phyloP scores from a whole-genome alignment of 2,888 invertebrate species.

The Ormyrus labotus region DNA sequence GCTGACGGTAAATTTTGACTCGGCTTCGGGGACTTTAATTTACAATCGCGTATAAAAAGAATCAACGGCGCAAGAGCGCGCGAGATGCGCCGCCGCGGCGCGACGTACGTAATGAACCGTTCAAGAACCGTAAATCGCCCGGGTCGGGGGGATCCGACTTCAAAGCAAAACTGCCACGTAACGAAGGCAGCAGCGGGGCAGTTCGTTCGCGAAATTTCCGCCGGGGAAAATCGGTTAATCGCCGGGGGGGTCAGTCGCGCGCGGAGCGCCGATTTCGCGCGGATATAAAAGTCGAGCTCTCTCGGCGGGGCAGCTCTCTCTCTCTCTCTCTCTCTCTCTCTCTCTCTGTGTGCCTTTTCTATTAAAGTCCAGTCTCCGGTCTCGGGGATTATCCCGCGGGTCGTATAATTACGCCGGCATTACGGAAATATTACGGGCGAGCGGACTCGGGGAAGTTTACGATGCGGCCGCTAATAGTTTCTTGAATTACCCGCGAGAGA shows the following conservation, averaged over 20 bases:
- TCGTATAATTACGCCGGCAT: constrained; percentile 43
- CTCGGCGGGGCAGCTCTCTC: too few relatives aligned
- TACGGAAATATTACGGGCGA: constrained; percentile 44
- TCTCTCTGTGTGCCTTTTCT: constrained; percentile 27
- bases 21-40: constrained; percentile 25
- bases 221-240: constrained; percentile 33
- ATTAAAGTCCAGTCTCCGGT: constrained; percentile 29
- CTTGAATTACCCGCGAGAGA: constrained; percentile 57
- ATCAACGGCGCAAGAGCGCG: constrained; percentile 6
- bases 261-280: not conserved
- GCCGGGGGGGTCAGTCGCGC: not conserved
- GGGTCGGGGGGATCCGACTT: not conserved
- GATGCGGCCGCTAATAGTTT: constrained; percentile 61
- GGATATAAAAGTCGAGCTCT: constrained; percentile 45
- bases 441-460: constrained; percentile 57
- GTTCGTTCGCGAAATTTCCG: constrained; percentile 15
- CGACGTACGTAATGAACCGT: constrained; percentile 29
- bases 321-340: too few relatives aligned
- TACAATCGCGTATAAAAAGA: constrained; percentile 48
- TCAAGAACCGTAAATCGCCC: constrained; percentile 43
- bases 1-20: not conserved
- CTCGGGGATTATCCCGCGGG: not conserved
- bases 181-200: constrained; percentile 13
- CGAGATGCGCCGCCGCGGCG: not conserved
- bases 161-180: constrained; percentile 35